Evolutionary conservation across 2,113 vertebrate species (phyloP), one percentile per base, ranked within the genome.

Genomic region (Grammomys dolichurus): DNA sequence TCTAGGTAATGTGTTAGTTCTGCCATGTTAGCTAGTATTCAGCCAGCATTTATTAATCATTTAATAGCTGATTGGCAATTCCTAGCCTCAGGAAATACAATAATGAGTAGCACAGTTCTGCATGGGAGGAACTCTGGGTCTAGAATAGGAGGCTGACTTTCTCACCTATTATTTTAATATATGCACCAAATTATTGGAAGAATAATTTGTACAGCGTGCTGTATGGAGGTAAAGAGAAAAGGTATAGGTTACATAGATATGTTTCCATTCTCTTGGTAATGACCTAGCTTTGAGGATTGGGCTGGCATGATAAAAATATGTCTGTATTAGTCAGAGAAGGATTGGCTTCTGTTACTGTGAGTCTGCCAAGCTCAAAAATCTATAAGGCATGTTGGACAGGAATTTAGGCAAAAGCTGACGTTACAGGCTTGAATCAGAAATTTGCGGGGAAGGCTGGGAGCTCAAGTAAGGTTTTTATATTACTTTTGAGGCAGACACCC

Each of bases 41-140:
- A 54, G 31, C 43, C 67, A 73, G 22, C 69, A 93, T 90, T 93
- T 90, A 89, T 89, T 90, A 80, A 85, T 40, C 89, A 92, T 90
- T 94, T 96, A 94, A 89, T 93, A 91, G 91, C 60, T 87, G 81
- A 87, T 56, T 94, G 82, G 73, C 26, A 72, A 67, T 95, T 96
- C 67, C 58, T 97, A 96, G 92, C 85, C 67, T 89, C 12, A 4
- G 69, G 43, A 92, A 96, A 86, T 92, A 19, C 8, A 92, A 20
- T 93, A 77, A 96, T 67, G 73, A 96, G 43, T 54, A 91, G 80
- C 12, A 75, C 3, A 81, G 80, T 56, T 95, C 24, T 94, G 60
- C 36, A 56, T 43, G 58, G 70, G 75, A 51, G 36, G 43, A 77
- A 90, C 11, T 89, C 80, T 28, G 14, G 69, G 54, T 36, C 6